phyloP scores from a whole-genome alignment of 2,113 vertebrate genomes.

The Pantherophis guttatus region DNA sequence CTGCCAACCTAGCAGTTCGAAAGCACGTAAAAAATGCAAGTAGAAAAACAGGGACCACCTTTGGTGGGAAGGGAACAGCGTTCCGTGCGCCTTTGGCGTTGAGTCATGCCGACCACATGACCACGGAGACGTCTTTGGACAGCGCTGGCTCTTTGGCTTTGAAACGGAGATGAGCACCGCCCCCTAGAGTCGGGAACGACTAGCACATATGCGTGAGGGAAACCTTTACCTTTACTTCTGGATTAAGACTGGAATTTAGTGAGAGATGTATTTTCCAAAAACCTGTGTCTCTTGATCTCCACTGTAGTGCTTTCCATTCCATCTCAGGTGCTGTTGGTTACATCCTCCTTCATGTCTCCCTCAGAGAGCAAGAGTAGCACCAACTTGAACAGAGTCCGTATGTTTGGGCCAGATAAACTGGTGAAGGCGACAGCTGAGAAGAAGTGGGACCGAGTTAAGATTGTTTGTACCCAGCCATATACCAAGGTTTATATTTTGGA shows the following conservation, averaged over 20 bases:
- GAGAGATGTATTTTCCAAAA: background rate
- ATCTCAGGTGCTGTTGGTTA: conserved; percentile 82
- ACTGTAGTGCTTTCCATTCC: rapidly evolving
- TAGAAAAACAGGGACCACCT: too few species aligned
- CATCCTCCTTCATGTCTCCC: conserved; percentile 91
- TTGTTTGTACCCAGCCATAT: conserved; percentile 87
- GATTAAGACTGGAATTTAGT: background rate
- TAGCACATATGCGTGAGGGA: too few species aligned
- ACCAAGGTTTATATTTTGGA: conserved; percentile 74
- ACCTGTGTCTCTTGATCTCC: background rate
- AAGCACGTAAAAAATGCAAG: too few species aligned
- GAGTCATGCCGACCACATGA: too few species aligned
- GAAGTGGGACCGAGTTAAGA: conserved; percentile 87
- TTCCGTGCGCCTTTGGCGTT: too few species aligned
- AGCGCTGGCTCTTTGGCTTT: too few species aligned
- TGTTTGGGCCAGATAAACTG: conserved; percentile 81
- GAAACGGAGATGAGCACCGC: too few species aligned
- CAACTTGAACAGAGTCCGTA: conserved; percentile 80
- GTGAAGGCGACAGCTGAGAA: conserved; percentile 79
- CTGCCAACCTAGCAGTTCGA: too few species aligned
- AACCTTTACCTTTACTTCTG: too few species aligned
- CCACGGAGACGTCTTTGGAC: too few species aligned
- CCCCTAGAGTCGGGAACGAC: too few species aligned
- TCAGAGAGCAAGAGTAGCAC: conserved; percentile 82
- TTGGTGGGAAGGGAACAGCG: too few species aligned